Base-by-base conservation (phyloP, 2,888 invertebrate genomes). In the Cordilura impudica region DNA sequence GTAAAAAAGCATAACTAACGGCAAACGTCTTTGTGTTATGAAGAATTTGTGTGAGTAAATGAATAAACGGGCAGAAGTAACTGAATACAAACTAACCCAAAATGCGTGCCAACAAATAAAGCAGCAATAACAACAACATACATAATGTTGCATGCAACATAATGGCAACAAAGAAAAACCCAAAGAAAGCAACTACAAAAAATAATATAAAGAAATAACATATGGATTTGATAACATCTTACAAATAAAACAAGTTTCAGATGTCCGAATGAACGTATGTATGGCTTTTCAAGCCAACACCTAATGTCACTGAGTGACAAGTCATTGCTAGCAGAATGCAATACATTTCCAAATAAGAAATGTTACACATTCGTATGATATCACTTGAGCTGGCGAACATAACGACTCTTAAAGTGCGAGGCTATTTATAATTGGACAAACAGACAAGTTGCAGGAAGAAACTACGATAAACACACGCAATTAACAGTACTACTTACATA, bases 141-240 rank as follows among this genome's bases (percentile, higher is more conserved):
- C 49, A 58, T 43, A 31, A 65, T 47, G 70, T 76, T 65, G 76
- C 76, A 70, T 65, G 76, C 70, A 54, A 69, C 58, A 18, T 35
- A 39, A 26, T 53, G 8, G 14, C 53, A 66, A 60, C 21, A 43
- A 76, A 49, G 19, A 18, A 18, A 10, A 56, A 43, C 12, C 23
- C 47, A 58, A 8, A 58, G 35, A 43, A n/a, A 6, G 26, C n/a
- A n/a, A n/a, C n/a, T n/a, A n/a, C n/a, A n/a, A n/a, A n/a, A n/a
- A n/a, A n/a, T n/a, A n/a, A n/a, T n/a, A n/a, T n/a, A n/a, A 29
- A 35, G 35, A 35, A 35, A 8, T 39, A n/a, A 2, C n/a, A 12
- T n/a, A 4, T n/a, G 12, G 1, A 35, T 35, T 8, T 12, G 2
- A 39, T 26, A 26, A 26, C 6, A 26, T 26, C 26, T 4, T 26